These are phyloP conservation scores for Cyprinus carpio DNA, from an alignment of 2,113 vertebrate genomes.

Conservation along the genomic window DNA sequence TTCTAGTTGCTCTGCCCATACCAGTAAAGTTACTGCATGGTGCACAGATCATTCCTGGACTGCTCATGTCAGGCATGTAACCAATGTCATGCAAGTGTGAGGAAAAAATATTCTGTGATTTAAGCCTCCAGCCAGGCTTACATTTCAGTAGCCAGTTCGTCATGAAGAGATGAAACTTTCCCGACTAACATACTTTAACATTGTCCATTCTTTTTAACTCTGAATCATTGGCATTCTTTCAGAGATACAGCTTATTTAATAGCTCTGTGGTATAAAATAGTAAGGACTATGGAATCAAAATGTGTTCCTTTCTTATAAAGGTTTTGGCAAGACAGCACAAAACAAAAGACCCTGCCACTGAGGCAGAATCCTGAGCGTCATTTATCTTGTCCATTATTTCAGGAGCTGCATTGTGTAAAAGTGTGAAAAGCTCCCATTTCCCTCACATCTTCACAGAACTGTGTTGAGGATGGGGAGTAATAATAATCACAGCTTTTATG, in stretches of 20 bases:
- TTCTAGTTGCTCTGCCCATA: neutral
- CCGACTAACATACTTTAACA: neutral
- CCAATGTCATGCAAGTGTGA: constrained; percentile 31
- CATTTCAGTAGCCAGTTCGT: neutral
- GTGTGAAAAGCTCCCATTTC: constrained; percentile 65
- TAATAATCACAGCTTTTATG: constrained; percentile 76
- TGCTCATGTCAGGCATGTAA: constrained; percentile 19
- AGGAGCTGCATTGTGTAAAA: constrained; percentile 65
- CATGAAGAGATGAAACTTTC: constrained; percentile 10
- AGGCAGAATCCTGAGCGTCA: constrained; percentile 62
- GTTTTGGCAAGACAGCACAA: neutral
- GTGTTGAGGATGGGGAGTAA: constrained; percentile 66
- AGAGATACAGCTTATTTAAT: constrained; percentile 21
- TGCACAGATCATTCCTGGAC: constrained; percentile 6
- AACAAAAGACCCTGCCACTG: neutral
- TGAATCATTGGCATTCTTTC: constrained; percentile 22
- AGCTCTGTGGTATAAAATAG: constrained; percentile 19
- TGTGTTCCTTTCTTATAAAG: constrained; percentile 24
- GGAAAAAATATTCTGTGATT: neutral
- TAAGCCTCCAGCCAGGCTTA: constrained; percentile 29
- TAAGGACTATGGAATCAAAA: constrained; percentile 15
- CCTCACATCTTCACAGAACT: constrained; percentile 56
- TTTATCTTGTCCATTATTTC: constrained; percentile 68
- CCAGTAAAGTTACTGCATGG: neutral
- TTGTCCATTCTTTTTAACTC: neutral